phyloP scores from a whole-genome alignment of 1,140 invertebrate genomes.

The Bombus balteatus region DNA sequence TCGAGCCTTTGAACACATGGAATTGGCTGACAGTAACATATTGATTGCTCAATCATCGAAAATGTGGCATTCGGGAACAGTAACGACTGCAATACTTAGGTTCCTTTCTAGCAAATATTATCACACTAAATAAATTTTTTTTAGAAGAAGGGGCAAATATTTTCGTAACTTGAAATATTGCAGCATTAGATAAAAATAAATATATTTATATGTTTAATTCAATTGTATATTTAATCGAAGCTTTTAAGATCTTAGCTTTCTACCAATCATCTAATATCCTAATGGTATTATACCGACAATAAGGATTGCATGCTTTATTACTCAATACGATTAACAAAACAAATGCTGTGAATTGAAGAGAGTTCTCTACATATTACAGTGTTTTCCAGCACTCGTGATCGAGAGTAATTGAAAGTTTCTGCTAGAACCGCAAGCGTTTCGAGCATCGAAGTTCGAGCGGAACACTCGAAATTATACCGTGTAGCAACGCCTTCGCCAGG shows the following conservation, averaged over 20 bases:
- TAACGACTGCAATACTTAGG: no score
- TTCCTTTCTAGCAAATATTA: no score
- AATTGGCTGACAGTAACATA: background rate
- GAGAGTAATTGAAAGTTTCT: constrained; percentile 9
- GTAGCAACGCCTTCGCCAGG: background rate
- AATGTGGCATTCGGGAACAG: no score
- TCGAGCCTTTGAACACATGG: background rate
- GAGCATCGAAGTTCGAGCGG: background rate
- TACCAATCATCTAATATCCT: background rate
- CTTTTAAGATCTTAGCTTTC: no score
- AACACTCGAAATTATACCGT: background rate
- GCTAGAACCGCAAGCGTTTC: background rate
- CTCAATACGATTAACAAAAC: background rate
- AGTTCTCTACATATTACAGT: background rate
- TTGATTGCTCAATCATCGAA: no score
- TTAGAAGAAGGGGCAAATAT: no score
- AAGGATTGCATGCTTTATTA: background rate
- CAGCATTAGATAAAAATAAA: no score
- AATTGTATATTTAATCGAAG: no score
- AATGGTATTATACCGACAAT: no score
- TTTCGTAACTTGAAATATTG: no score
- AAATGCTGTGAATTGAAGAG: background rate
- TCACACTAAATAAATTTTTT: no score
- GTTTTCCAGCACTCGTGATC: background rate
- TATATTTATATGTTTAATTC: no score